These are phyloP conservation scores for Meles meles DNA, from an alignment of 2,113 vertebrate species.

Conservation along the genomic window DNA sequence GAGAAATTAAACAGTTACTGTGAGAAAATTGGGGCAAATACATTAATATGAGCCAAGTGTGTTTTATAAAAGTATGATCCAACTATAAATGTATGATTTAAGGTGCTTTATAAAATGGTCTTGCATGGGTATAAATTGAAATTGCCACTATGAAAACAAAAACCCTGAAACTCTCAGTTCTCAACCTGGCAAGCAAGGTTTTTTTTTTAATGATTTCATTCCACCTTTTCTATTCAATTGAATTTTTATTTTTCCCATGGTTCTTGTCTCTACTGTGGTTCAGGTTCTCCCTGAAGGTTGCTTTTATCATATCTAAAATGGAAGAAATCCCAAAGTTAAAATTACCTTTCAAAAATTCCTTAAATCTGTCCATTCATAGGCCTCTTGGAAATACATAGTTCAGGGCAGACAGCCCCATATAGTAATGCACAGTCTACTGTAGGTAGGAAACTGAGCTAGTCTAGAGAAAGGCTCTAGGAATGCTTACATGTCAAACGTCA, in stretches of 20 bases:
- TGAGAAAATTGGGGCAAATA: background rate
- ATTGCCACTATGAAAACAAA: background rate
- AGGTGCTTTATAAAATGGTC: background rate
- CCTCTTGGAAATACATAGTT: background rate
- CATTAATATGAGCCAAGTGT: background rate
- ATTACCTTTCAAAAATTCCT: slow-evolving; percentile 33
- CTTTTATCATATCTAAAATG: background rate
- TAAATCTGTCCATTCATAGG: background rate
- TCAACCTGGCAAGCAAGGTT: background rate
- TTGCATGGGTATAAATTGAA: background rate
- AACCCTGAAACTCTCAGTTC: background rate
- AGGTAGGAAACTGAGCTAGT: background rate
- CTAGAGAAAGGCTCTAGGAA: background rate
- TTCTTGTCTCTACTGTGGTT: background rate
- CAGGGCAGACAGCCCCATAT: background rate
- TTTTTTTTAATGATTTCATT: background rate
- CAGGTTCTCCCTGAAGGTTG: background rate
- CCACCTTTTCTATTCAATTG: background rate
- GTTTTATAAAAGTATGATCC: background rate
- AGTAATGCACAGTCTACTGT: background rate
- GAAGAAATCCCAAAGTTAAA: slow-evolving; percentile 30
- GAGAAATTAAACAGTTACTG: background rate
- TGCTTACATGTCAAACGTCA: background rate
- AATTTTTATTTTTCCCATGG: slow-evolving; percentile 18
- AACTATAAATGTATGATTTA: background rate